Conservation (phyloP, 2,888 invertebrate genomes). For the Hyles lineata region DNA sequence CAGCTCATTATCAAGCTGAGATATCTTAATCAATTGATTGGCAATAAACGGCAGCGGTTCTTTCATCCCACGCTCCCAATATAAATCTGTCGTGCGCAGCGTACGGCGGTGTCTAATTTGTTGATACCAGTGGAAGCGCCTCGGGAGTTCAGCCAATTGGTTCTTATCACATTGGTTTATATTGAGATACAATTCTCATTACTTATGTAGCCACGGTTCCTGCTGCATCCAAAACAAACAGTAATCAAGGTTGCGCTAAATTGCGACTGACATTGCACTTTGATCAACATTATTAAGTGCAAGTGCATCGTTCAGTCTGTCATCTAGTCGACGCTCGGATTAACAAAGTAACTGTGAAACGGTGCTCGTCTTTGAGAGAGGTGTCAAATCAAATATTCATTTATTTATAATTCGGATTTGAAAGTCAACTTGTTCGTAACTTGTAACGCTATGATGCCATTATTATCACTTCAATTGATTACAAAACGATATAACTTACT, state of each 20-base stretch:
- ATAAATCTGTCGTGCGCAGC: constrained; percentile 66
- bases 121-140: constrained; percentile 46
- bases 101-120: constrained; percentile 57
- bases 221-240: constrained; percentile 30
- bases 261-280: constrained; percentile 27
- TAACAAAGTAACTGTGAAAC: constrained; percentile 19
- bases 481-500: too few relatives aligned
- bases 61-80: constrained; percentile 41
- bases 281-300: constrained; percentile 31
- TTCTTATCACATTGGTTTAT: constrained; percentile 24
- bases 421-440: background rate
- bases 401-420: background rate
- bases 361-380: constrained; percentile 1
- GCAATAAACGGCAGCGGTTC: constrained; percentile 42
- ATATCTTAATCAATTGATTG: constrained; percentile 44
- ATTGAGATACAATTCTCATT: constrained; percentile 25
- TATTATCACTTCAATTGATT: too few relatives aligned
- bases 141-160: constrained; percentile 20
- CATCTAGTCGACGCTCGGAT: constrained; percentile 11
- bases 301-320: constrained; percentile 27
- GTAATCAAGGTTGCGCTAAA: constrained; percentile 27
- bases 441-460: background rate
- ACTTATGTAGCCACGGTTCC: constrained; percentile 24
- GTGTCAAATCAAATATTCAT: constrained; percentile 13
- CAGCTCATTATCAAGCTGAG: constrained; percentile 14